Evolutionary conservation across 2,797 vertebrate genomes (phyloP), one percentile per base, ranked within the genome.

Genomic region (Pipistrellus kuhlii): DNA sequence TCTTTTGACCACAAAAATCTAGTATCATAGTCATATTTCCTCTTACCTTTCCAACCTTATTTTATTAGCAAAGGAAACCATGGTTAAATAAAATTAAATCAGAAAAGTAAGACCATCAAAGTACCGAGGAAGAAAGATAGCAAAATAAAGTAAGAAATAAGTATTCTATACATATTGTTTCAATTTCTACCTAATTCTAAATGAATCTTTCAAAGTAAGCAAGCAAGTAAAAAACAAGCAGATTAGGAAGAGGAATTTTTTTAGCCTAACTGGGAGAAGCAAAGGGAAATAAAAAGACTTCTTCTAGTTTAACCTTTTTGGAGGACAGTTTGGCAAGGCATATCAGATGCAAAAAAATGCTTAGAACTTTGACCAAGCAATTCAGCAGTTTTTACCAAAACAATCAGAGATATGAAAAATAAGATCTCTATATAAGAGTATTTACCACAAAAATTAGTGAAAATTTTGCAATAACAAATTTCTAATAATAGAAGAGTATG

Each of bases 1-100:
- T 96, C 82, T 92, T 93, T 15, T 94, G 82, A 93, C 35, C 71
- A 93, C 84, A 92, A 96, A 94, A 88, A 84, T n/a, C 66, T 41
- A 91, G 46, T 53, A 83, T 85, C 75, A 75, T 8, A 66, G 51
- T 81, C 91, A 55, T 46, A 90, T 32, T 92, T 96, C 85, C 95
- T 95, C 75, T 95, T 84, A 77, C 18, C 51, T 91, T 77, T 83
- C 30, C 48, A 90, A 96, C 2, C n/a, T 41, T 38, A 86, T 66
- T 83, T 78, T 81, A 94, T 71, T 90, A 94, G 77, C 82, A 96
- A 87, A 93, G 15, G 15, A 77, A 96, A 91, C 57, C 35, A 82
- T 35, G n/a, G 85, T 62, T 81, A 93, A 46, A 62, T 84, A 48
- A 91, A 44, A 91, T 57, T 32, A 83, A 4, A 88, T 55, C 59